Evolutionary conservation across 2,797 vertebrate genomes (phyloP).

Genomic region (Acanthornis magna): DNA sequence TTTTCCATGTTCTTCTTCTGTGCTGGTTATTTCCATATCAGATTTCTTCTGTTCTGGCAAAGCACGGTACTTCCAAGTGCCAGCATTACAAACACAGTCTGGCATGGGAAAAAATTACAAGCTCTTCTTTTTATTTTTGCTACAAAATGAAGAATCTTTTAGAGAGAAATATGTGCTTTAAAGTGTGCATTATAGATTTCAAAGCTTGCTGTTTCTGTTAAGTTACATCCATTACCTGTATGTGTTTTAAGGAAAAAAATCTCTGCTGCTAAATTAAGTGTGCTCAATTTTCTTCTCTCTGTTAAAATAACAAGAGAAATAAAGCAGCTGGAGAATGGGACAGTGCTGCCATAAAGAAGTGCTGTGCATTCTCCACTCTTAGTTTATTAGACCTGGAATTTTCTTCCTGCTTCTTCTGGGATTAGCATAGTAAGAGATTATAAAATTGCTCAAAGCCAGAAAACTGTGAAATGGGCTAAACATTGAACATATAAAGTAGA

Average conservation of each 20-base stretch:
- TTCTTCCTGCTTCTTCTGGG: conserved; percentile 35
- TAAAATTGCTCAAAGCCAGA: background rate
- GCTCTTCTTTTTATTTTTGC: background rate
- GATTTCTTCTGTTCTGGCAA: background rate
- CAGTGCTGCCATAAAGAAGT: background rate
- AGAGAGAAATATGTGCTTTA: background rate
- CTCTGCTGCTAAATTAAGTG: background rate
- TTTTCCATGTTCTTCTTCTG: background rate
- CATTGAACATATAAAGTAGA: background rate
- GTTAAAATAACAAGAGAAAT: background rate
- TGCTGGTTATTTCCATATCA: background rate
- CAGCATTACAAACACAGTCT: background rate
- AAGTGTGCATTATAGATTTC: background rate
- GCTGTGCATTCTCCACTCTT: background rate
- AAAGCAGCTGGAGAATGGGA: conserved; percentile 7
- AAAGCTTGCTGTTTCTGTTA: background rate
- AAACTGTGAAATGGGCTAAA: conserved; percentile 48
- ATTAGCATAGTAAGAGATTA: conserved; percentile 38
- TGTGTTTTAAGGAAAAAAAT: background rate
- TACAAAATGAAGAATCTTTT: background rate
- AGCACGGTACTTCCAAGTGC: background rate
- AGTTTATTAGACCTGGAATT: conserved; percentile 10
- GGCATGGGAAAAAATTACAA: background rate
- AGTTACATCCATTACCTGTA: background rate
- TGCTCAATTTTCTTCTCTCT: background rate